Conservation (phyloP, 2,888 invertebrate species). For the Helobdella robusta region DNA sequence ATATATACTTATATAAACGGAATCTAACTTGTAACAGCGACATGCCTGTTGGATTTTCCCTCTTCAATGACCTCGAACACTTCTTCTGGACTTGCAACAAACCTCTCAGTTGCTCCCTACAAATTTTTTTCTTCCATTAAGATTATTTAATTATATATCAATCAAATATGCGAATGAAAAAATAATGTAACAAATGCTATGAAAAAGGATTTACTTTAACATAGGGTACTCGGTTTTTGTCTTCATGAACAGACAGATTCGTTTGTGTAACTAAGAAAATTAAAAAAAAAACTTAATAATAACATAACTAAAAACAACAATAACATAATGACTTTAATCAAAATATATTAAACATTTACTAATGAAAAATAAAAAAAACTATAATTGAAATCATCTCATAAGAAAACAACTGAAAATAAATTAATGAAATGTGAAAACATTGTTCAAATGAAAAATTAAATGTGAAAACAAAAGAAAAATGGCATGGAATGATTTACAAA, state of each 20-base stretch:
- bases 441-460: no score
- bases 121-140: no score
- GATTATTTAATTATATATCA: no score
- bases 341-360: neutral
- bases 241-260: constrained; percentile 97
- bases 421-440: no score
- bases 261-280: constrained; percentile 72
- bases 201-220: constrained; percentile 61
- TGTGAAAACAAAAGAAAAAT: no score
- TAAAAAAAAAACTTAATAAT: neutral
- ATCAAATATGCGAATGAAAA: no score
- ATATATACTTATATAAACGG: no score
- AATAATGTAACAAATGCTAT: no score
- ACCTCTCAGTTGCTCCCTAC: constrained; percentile 88
- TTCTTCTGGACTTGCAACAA: constrained; percentile 97
- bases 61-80: constrained; percentile 98
- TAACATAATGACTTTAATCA: neutral
- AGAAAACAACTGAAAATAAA: no score
- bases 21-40: constrained; percentile 91
- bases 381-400: no score
- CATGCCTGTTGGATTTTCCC: constrained; percentile 96
- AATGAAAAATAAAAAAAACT: no score
- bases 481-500: no score
- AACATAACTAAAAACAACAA: neutral
- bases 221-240: constrained; percentile 97